Conservation (phyloP, 2,113 vertebrate genomes). For the Gallinago jamesoni region DNA sequence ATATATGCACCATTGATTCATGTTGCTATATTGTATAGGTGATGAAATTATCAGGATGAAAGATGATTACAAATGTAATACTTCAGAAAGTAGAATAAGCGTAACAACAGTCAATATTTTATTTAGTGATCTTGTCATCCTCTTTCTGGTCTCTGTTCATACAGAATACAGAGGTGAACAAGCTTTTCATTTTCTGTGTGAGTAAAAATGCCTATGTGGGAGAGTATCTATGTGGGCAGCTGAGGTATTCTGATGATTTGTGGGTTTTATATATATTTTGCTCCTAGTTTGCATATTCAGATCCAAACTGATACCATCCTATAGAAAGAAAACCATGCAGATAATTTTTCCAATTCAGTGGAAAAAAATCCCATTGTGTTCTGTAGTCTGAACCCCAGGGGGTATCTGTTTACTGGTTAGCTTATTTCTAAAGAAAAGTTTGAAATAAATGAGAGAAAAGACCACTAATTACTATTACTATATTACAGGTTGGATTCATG, state of each 20-base stretch:
- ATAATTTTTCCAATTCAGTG: neutral
- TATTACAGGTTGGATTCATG: slow-evolving; percentile 84
- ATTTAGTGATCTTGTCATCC: neutral
- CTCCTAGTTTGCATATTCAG: neutral
- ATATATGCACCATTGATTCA: neutral
- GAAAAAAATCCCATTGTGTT: neutral
- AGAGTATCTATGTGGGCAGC: neutral
- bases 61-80: neutral
- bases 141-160: neutral
- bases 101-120: neutral
- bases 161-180: neutral
- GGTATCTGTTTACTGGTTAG: neutral
- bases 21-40: neutral
- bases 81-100: neutral
- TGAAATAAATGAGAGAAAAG: neutral
- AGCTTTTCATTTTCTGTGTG: neutral
- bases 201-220: neutral
- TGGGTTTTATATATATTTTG: neutral
- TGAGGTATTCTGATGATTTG: neutral
- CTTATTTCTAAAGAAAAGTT: neutral
- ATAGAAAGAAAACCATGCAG: neutral
- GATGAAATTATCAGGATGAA: neutral
- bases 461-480: neutral
- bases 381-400: neutral
- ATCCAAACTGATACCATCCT: neutral